A percentile compares a stretch with the other conserved stretches of the same genome.
Conservation (phyloP, 2,113 vertebrate genomes). For the Tringa solitaria region DNA sequence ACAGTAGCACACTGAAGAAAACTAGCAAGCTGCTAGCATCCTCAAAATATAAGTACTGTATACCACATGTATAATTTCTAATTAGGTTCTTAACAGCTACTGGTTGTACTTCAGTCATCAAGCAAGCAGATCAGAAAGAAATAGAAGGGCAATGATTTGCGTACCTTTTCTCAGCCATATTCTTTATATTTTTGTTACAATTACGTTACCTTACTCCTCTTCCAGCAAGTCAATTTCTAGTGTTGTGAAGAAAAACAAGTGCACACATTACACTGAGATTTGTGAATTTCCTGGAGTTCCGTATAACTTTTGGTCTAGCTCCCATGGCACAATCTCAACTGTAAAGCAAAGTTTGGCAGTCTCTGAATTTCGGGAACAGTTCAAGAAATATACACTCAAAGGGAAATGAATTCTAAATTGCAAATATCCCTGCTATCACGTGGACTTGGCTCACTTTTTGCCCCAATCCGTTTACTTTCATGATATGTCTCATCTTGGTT, state of each 20-base stretch:
- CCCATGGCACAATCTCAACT: not conserved
- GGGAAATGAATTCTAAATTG: conserved; percentile 24
- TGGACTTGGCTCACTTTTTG: conserved; percentile 14
- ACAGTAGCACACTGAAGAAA: not conserved
- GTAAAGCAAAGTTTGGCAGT: conserved; percentile 29
- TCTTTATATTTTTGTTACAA: not conserved
- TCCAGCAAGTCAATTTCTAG: not conserved
- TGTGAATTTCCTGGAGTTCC: not conserved
- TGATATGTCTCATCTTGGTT: conserved; percentile 4
- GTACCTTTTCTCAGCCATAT: not conserved
- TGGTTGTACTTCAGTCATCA: not conserved
- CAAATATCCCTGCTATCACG: not conserved
- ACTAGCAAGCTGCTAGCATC: not conserved
- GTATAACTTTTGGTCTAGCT: not conserved
- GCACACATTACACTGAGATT: not conserved
- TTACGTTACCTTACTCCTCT: conserved; percentile 14
- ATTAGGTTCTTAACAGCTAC: not conserved
- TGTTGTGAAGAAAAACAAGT: conserved; percentile 29
- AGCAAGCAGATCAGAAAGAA: not conserved
- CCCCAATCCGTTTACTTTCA: not conserved
- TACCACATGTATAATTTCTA: not conserved
- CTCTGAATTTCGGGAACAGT: conserved; percentile 25
- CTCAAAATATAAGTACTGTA: not conserved
- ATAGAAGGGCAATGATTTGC: not conserved
- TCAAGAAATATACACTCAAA: not conserved